Evolutionary conservation across 37 sponge, comb jelly and placozoan genomes (phyloP).

Genomic region (Geodia barretti): DNA sequence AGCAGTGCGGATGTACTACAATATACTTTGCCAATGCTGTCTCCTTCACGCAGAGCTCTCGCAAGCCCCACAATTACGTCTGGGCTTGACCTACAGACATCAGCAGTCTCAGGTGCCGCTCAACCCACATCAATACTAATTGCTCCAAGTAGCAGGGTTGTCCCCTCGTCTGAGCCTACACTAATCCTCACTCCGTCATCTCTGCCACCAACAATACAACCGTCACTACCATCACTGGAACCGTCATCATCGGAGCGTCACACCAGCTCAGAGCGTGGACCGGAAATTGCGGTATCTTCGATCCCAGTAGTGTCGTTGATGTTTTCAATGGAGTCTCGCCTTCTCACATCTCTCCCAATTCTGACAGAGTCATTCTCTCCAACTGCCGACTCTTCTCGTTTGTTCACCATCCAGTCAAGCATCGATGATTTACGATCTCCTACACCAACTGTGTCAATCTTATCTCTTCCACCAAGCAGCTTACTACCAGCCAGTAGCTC

Average conservation of each 20-base stretch:
- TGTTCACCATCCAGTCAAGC: slow-evolving; percentile 1
- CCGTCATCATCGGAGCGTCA: neutral
- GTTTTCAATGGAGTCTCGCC: neutral
- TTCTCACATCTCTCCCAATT: neutral
- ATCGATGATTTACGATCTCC: slow-evolving; percentile 7
- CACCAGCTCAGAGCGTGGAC: neutral
- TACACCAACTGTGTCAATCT: neutral
- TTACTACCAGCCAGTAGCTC: neutral
- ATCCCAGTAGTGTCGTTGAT: neutral
- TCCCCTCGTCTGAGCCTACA: slow-evolving; percentile 17
- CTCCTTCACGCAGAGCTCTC: too few species aligned
- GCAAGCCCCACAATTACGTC: too few species aligned
- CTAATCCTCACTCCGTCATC: neutral
- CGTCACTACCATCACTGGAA: neutral
- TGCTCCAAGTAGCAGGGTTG: slow-evolving; percentile 14
- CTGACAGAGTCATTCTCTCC: neutral
- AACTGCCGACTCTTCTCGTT: neutral
- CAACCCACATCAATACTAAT: too few species aligned
- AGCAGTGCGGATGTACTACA: too few species aligned
- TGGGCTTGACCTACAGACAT: too few species aligned
- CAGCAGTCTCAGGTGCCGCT: too few species aligned
- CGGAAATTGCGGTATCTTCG: neutral
- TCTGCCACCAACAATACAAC: neutral
- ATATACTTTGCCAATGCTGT: too few species aligned
- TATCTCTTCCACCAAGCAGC: neutral